These are phyloP conservation scores for Catalaphyllia jardinei DNA, from an alignment of 64 coral and sea anemone species.

Conservation along the genomic window DNA sequence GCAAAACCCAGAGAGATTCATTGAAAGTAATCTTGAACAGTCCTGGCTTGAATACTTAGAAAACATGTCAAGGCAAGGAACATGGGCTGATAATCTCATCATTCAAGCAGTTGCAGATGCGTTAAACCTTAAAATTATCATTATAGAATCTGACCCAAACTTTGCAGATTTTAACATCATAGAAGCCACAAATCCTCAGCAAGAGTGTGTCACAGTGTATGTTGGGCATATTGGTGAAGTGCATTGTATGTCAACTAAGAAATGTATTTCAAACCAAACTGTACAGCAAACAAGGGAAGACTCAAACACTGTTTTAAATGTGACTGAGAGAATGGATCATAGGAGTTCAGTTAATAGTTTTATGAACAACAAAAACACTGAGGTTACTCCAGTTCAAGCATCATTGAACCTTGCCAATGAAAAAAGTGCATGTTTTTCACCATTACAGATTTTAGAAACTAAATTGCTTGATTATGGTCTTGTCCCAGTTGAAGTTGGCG, in stretches of 20 bases:
- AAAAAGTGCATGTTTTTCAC: not conserved
- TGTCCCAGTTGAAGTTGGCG: not conserved
- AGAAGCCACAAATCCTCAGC: no score
- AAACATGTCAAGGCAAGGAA: conserved; percentile 21
- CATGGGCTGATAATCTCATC: conserved; percentile 17
- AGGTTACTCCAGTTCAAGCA: no score
- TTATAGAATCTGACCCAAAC: not conserved
- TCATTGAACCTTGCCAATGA: not conserved
- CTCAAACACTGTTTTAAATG: no score
- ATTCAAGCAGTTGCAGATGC: conserved; percentile 32
- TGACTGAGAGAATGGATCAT: no score
- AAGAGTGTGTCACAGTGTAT: no score
- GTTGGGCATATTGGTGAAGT: no score
- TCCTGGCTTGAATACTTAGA: conserved; percentile 14
- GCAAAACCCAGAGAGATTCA: not conserved
- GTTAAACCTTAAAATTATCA: conserved; percentile 13
- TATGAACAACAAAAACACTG: no score
- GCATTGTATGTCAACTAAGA: no score
- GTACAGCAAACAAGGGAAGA: no score
- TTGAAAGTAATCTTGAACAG: conserved; percentile 10
- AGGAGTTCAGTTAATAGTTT: no score
- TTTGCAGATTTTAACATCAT: not conserved
- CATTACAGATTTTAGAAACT: not conserved
- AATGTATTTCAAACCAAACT: no score
- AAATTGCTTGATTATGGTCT: not conserved